phyloP scores from a whole-genome alignment of 1,140 invertebrate species.

The Bombyx mandarina region DNA sequence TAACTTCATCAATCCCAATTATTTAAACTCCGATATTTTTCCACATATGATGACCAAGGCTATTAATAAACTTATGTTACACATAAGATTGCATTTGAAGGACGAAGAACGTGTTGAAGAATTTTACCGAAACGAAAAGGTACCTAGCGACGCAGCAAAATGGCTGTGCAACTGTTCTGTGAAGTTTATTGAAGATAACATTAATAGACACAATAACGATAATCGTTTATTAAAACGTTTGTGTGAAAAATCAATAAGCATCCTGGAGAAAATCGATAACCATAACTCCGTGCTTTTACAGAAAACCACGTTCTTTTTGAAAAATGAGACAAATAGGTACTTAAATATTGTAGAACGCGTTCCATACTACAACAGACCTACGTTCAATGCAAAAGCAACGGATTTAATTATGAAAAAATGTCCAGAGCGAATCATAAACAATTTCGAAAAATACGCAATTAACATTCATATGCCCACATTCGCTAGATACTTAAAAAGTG shows the following conservation, averaged over 20 bases:
- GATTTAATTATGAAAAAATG: slow-evolving; percentile 29
- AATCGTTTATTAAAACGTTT: slow-evolving; percentile 29
- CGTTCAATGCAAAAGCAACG: slow-evolving; percentile 29
- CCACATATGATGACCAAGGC: slow-evolving; percentile 39
- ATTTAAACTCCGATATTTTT: slow-evolving; percentile 31
- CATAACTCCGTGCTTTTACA: slow-evolving; percentile 15
- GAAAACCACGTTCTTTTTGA: slow-evolving; percentile 28
- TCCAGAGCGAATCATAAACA: slow-evolving; percentile 28
- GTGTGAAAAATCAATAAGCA: slow-evolving; percentile 32
- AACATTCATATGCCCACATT: slow-evolving; percentile 35
- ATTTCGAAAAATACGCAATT: slow-evolving; percentile 26
- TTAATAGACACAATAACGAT: slow-evolving; percentile 23
- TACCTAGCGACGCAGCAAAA: slow-evolving; percentile 25
- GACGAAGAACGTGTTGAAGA: slow-evolving; percentile 32
- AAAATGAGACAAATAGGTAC: slow-evolving; percentile 26
- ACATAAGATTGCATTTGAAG: slow-evolving; percentile 31
- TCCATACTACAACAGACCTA: slow-evolving; percentile 13
- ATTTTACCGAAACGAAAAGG: slow-evolving; percentile 35
- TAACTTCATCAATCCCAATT: slow-evolving; percentile 40
- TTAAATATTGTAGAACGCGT: slow-evolving; percentile 30
- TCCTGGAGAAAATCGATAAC: slow-evolving; percentile 26
- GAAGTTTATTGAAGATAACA: slow-evolving; percentile 29
- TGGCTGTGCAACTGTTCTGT: slow-evolving; percentile 44
- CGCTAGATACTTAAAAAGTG: slow-evolving; percentile 25
- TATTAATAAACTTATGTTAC: slow-evolving; percentile 28